Evolutionary conservation across 2,888 invertebrate species (phyloP), one percentile per base, ranked within the genome.

Genomic region (Dioctria rufipes): DNA sequence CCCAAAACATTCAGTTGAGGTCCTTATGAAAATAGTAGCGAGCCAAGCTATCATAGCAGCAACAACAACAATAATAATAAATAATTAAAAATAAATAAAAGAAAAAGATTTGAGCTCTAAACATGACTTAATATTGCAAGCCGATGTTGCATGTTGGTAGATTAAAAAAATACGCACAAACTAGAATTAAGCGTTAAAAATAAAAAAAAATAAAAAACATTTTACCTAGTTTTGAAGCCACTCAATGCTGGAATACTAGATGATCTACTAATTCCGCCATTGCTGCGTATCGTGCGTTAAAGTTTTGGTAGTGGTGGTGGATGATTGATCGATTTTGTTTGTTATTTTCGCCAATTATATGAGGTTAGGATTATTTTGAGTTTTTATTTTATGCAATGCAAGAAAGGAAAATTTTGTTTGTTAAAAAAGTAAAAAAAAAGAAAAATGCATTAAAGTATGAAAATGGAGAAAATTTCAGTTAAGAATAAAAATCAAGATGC

Each of bases 181-280:
- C 66, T 39, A 66, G 13, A 58, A 49, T 66, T 75, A 51, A 75
- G 63, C 58, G 71, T 25, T 43, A 58, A 54, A 77, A 73, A 42
- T 60, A 49, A 75, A 75, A 13, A 42, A 58, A 58, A 61, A 39
- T 49, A 46, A 39, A 39, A 58, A 61, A 43, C 46, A 43, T 6
- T 73, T 88, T 89, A 89, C 89, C 89, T 89, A 87, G 86, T 85
- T 86, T 87, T 88, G 67, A 80, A 82, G 85, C 88, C 88, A 84
- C 88, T 88, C 88, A 95, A 92, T 91, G 95, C 94, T 89, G 96
- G 95, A 92, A 96, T 96, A 91, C 95, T 95, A 90, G 95, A 95
- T 87, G 95, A 94, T 92, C 95, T 93, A 92, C 94, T 94, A 92
- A 95, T 95, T 91, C 93, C 93, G 90, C 94, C 92, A 88, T 90